Conservation (phyloP, 2,113 vertebrate genomes). For the Dicrurus megarhynchus region DNA sequence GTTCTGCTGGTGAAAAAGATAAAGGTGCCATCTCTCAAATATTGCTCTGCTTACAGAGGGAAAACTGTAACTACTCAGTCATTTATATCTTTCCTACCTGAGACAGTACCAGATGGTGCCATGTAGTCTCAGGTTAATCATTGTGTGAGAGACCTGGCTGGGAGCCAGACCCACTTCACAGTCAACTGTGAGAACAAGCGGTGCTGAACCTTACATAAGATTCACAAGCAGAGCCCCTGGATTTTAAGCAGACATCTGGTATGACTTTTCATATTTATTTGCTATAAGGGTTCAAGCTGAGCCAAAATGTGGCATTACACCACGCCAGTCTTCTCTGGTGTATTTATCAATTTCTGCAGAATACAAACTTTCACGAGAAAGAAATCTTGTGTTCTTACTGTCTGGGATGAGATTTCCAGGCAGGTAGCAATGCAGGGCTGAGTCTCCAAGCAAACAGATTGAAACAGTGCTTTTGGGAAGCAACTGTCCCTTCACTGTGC, state of each 20-base stretch:
- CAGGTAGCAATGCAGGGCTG: not conserved
- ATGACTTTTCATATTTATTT: slow-evolving; percentile 34
- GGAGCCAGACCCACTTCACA: slow-evolving; percentile 65
- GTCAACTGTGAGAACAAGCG: slow-evolving; percentile 52
- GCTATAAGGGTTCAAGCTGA: slow-evolving; percentile 13
- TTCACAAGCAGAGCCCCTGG: slow-evolving; percentile 41
- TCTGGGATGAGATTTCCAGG: not conserved
- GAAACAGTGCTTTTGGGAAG: slow-evolving; percentile 2
- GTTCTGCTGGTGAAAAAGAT: not conserved
- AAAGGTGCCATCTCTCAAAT: not conserved
- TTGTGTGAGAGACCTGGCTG: slow-evolving; percentile 67
- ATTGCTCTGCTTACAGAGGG: not conserved
- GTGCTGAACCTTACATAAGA: slow-evolving; percentile 58
- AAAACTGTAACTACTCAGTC: slow-evolving; percentile 20
- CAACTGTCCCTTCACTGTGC: not conserved
- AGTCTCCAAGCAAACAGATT: not conserved
- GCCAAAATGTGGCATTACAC: not conserved
- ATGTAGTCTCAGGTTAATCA: slow-evolving; percentile 68
- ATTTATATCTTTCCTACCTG: slow-evolving; percentile 67
- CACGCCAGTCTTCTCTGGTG: not conserved
- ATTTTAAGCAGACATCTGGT: slow-evolving; percentile 66
- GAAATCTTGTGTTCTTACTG: not conserved
- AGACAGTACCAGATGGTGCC: slow-evolving; percentile 71
- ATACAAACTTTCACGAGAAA: not conserved
- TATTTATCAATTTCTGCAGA: not conserved